These are phyloP conservation scores for Sorex araneus DNA, from an alignment of 2,113 vertebrate species.

Conservation along the genomic window DNA sequence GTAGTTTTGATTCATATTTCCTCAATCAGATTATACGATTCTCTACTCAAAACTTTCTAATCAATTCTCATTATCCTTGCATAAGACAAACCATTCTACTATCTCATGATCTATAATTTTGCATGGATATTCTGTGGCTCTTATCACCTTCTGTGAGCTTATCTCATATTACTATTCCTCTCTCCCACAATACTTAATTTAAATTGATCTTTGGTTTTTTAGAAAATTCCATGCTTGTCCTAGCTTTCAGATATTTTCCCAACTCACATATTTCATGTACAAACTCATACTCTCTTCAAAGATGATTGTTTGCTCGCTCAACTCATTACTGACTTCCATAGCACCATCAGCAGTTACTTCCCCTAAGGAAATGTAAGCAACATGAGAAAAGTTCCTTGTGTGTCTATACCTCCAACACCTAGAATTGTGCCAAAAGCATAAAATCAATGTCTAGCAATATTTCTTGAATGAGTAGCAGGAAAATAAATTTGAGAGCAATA, in stretches of 20 bases:
- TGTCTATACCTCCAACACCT: neutral
- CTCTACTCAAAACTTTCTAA: neutral
- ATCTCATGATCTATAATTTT: neutral
- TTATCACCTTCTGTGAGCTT: neutral
- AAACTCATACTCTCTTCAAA: neutral
- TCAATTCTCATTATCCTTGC: neutral
- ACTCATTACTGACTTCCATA: neutral
- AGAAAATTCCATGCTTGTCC: slow-evolving; percentile 8
- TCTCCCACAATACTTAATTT: neutral
- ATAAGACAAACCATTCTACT: neutral
- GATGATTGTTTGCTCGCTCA: slow-evolving; percentile 8
- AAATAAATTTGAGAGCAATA: neutral
- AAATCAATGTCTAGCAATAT: neutral
- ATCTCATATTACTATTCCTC: neutral
- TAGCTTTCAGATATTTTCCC: neutral
- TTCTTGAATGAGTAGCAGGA: neutral
- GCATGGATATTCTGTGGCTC: neutral
- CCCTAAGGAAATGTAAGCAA: neutral
- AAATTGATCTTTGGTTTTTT: neutral
- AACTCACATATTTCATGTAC: neutral
- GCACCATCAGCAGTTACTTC: neutral
- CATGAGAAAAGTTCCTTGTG: neutral
- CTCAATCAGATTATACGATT: neutral
- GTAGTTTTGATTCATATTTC: neutral
- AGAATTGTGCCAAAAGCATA: neutral